Base-by-base conservation (phyloP, 2,888 invertebrate species). In the Himalopsyche anomala region DNA sequence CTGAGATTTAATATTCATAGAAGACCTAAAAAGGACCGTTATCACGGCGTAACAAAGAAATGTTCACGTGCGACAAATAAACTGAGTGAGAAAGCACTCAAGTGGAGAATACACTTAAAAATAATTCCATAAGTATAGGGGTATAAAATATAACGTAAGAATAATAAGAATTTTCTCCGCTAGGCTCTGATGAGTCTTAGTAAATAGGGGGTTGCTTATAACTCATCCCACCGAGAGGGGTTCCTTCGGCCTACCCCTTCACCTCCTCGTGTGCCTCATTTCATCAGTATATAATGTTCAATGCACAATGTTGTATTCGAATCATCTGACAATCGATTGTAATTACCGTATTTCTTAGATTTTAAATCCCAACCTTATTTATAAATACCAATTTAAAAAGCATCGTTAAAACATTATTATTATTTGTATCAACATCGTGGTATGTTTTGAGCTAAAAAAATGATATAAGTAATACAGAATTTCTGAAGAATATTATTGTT, bases 71-170 rank as follows among this genome's bases (percentile, higher is more conserved):
- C 62, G 62, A 62, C 62, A 62, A 62, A 62, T 62, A 62, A 62
- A 62, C 62, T 62, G 19, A 62, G 12, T 62, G 62, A 62, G 28
- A 62, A 28, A 62, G 62, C 62, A 62, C 62, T 62, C 62, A 62
- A 62, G 62, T 62, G 62, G 28, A 62, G 62, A 62, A 69, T 45
- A 36, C 82, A 81, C 85, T 40, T 83, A 42, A 80, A 80, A 69
- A 84, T 69, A 62, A 62, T 62, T 85, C 81, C 54, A 82, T 82
- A 84, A 82, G 86, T 86, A 86, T 84, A 82, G 84, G 84, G 85
- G 84, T 87, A 86, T 84, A 85, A 87, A 86, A 85, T 86, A 86
- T 87, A 87, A 86, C 87, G 86, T 87, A 87, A 87, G 87, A 86
- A 87, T 86, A 86, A 87, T 86, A 86, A 87, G 86, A 86, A 86